Conservation (phyloP, 2,113 vertebrate species). For the Oreocharis arfaki region DNA sequence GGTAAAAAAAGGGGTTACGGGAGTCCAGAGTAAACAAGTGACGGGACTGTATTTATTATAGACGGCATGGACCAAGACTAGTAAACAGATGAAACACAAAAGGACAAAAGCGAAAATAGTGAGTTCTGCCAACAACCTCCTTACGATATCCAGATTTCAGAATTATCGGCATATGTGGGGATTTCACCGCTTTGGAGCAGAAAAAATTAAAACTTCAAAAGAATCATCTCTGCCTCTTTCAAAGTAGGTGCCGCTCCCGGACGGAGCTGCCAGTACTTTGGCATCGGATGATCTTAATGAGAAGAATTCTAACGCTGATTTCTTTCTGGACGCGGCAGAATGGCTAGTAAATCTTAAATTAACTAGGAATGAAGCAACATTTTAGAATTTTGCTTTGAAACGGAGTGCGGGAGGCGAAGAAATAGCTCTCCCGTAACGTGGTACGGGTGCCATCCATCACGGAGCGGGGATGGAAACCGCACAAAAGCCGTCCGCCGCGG, state of each 20-base stretch:
- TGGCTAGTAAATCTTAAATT: neutral
- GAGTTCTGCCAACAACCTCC: neutral
- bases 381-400: neutral
- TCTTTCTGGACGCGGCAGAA: neutral
- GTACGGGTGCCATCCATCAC: rapidly evolving
- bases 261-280: neutral
- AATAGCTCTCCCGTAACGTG: rapidly evolving
- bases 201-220: neutral
- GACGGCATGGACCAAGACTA: neutral
- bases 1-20: neutral
- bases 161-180: neutral
- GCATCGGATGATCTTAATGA: neutral
- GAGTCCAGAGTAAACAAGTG: neutral
- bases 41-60: neutral
- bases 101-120: neutral
- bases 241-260: neutral
- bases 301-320: neutral
- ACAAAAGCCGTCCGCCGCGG: neutral
- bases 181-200: neutral
- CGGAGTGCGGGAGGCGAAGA: rapidly evolving
- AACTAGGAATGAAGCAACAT: neutral
- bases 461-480: neutral
- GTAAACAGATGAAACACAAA: neutral
- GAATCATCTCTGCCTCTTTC: neutral
- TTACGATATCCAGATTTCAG: neutral